Conservation (phyloP, 2,888 invertebrate species). For the Dicyrtoma fusca region DNA sequence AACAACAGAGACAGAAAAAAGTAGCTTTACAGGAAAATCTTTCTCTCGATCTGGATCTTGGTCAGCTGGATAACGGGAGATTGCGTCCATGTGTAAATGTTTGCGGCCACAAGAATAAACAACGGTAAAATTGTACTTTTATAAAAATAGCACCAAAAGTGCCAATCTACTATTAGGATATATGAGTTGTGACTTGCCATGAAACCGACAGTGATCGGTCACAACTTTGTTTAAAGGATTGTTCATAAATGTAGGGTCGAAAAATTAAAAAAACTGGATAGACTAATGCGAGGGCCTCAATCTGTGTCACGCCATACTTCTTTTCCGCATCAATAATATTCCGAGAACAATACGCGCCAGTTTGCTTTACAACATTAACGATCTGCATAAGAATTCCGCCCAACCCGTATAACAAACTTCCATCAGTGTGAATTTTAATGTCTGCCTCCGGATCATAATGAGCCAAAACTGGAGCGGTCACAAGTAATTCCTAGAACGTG, state of each 20-base stretch:
- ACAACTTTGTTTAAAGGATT: constrained; percentile 49
- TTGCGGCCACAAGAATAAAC: constrained; percentile 39
- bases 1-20: neutral
- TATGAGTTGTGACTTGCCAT: constrained; percentile 39
- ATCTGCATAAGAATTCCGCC: constrained; percentile 25
- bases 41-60: neutral
- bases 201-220: constrained; percentile 54
- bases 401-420: neutral
- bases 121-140: constrained; percentile 44
- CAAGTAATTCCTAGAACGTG: constrained; percentile 19
- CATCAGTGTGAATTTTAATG: constrained; percentile 25
- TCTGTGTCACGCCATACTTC: constrained; percentile 43
- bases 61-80: constrained; percentile 55
- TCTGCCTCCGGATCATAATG: neutral
- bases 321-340: constrained; percentile 40
- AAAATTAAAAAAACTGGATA: constrained; percentile 52
- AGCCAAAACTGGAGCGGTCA: constrained; percentile 21
- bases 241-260: constrained; percentile 49
- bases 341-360: constrained; percentile 7
- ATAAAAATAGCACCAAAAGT: constrained; percentile 43
- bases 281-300: constrained; percentile 51
- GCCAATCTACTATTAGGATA: constrained; percentile 44
- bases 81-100: constrained; percentile 58
- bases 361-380: neutral
- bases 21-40: neutral